Conservation (phyloP, 1,140 invertebrate genomes). For the Drosophila aff. region DNA sequence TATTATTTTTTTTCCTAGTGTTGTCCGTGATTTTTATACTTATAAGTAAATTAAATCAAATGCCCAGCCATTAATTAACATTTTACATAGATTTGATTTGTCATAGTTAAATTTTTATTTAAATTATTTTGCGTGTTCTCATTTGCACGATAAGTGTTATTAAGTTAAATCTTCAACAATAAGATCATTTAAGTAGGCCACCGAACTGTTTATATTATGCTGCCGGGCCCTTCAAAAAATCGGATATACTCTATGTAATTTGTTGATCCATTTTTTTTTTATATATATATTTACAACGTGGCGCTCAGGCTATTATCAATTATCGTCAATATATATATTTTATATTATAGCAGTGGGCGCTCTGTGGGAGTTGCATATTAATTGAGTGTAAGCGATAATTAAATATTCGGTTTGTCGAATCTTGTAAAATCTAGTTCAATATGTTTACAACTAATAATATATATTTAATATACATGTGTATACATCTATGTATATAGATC, state of each 20-base stretch:
- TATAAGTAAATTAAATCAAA: neutral
- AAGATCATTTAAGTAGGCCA: slow-evolving; percentile 74
- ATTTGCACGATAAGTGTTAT: slow-evolving; percentile 78
- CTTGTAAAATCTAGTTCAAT: slow-evolving; percentile 77
- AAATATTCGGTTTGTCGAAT: slow-evolving; percentile 55
- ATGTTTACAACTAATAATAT: slow-evolving; percentile 72
- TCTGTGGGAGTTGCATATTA: slow-evolving; percentile 73
- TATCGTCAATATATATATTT: slow-evolving; percentile 7
- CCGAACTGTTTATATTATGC: slow-evolving; percentile 46
- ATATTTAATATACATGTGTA: slow-evolving; percentile 64
- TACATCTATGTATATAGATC: slow-evolving; percentile 55
- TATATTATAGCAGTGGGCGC: slow-evolving; percentile 58
- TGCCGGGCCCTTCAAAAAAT: slow-evolving; percentile 64
- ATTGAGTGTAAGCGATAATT: slow-evolving; percentile 77
- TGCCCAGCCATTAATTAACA: slow-evolving; percentile 13
- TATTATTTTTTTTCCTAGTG: slow-evolving; percentile 9
- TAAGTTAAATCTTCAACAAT: slow-evolving; percentile 81
- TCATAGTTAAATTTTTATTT: slow-evolving; percentile 78
- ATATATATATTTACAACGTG: slow-evolving; percentile 70
- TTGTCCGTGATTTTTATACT: slow-evolving; percentile 44
- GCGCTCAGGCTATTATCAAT: slow-evolving; percentile 26
- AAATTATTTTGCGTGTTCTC: slow-evolving; percentile 76
- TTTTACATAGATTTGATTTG: slow-evolving; percentile 48
- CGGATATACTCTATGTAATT: slow-evolving; percentile 65
- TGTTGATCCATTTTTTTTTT: slow-evolving; percentile 68